Evolutionary conservation across 2,113 vertebrate genomes (phyloP), one percentile per base, ranked within the genome.

Genomic region (Camelus bactrianus): DNA sequence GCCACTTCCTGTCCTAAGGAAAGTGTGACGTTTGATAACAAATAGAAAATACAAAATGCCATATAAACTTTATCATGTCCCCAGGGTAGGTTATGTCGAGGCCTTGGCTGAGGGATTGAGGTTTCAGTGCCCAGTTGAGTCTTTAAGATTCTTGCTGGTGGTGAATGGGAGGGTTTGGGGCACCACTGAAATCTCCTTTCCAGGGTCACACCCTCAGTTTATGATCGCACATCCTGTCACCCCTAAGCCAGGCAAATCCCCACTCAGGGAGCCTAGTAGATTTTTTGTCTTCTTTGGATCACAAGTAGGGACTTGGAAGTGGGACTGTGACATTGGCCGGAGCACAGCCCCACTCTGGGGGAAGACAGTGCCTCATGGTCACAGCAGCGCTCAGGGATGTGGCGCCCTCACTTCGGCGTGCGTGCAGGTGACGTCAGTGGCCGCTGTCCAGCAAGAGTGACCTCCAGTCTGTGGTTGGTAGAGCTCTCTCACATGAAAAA

Each of bases 41-140:
- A 65, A 15, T 1, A 65, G 76, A 22, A 79, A 56, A 67, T 12
- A 15, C 6, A 46, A 2, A 20, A 30, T 9, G 14, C 35, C 14
- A 2, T 2, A 6, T 19, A 15, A 64, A 24, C 54, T 1, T 3
- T 14, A 2, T 42, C 6, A 0, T 1, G 0, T 17, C 32, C 75
- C 3, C 5, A 26, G 73, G 2, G 11, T 7, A 2, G 24, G 32
- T 8, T 28, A 1, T 4, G 13, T 28, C 17, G 0, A 4, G 10
- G 24, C 38, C n/a, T 48, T 19, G 2, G 38, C 54, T 6, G 3
- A 32, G 19, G 77, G 58, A 17, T 8, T 2, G 46, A n/a, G 24
- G 12, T 35, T 0, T 2, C 62, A 22, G 3, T 32, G 69, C 54
- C n/a, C 42, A 4, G 3, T 4, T 20, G 76, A 4, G 3, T 20